A percentile compares a stretch with the other conserved stretches of the same genome.
Evolutionary conservation across 2,797 vertebrate genomes (phyloP).

Genomic region (Euthynnus affinis): DNA sequence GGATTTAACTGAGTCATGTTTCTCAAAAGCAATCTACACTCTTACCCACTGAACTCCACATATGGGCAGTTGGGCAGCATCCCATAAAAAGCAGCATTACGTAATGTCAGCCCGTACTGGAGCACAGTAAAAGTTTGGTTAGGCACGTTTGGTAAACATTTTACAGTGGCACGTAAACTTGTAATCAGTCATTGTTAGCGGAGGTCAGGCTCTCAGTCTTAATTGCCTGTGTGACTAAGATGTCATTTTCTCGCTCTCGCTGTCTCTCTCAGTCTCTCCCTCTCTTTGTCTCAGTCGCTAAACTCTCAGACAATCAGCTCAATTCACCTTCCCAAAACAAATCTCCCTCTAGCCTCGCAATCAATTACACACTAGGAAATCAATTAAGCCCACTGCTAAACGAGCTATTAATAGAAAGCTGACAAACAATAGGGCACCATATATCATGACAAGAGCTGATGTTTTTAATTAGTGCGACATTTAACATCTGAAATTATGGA

Average conservation of each 20-base stretch:
- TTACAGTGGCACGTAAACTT: conserved; percentile 10
- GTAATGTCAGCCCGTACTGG: no score
- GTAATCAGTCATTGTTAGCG: conserved; percentile 42
- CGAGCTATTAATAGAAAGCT: conserved; percentile 73
- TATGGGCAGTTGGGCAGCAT: not conserved
- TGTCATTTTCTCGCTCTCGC: conserved; percentile 26
- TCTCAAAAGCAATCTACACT: conserved; percentile 4
- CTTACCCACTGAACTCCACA: not conserved
- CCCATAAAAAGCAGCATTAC: no score
- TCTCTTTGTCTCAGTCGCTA: conserved; percentile 45
- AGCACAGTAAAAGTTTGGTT: not conserved
- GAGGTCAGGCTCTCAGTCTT: conserved; percentile 51
- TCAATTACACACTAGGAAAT: conserved; percentile 75
- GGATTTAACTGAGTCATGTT: conserved; percentile 2
- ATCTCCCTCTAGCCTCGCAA: conserved; percentile 54
- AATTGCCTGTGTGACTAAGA: conserved; percentile 47
- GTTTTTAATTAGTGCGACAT: conserved; percentile 69
- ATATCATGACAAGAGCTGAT: conserved; percentile 56
- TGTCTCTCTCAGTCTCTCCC: not conserved
- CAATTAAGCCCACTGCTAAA: conserved; percentile 68
- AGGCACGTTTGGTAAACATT: conserved; percentile 11
- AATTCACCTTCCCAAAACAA: conserved; percentile 63
- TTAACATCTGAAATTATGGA: conserved; percentile 65
- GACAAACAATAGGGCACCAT: conserved; percentile 65
- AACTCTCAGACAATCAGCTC: conserved; percentile 60